Evolutionary conservation across 2,888 invertebrate species (phyloP), one percentile per base, ranked within the genome.

Genomic region (Strigamia maritima): DNA sequence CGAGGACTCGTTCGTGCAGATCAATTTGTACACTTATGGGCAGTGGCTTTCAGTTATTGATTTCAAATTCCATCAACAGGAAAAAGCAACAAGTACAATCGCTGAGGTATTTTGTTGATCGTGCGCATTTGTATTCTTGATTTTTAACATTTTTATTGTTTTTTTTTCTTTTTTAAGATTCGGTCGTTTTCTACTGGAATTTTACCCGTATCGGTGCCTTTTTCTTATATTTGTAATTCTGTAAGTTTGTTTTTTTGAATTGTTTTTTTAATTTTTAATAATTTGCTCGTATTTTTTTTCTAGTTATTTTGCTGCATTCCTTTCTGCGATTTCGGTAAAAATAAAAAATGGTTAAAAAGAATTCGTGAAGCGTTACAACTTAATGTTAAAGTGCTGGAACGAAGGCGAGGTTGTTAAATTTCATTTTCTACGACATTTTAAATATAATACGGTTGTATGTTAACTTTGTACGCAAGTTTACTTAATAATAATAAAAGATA

Each of bases 291-390:
- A 22, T 19, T 65, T 65, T 65, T 22, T n/a, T 65, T 65, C 14
- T n/a, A 70, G 70, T n/a, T 70, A 70, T 70, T 2, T 28, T 70
- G 70, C 70, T 70, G 24, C 70, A 70, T 70, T 70, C 70, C 70
- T 0, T 70, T 70, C n/a, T 70, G 28, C 14, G 70, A 70, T 70
- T 70, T 70, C 16, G 70, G 70, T 6, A 70, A 70, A 26, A 70
- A 70, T 14, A 70, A 70, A 10, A 70, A 26, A 28, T 70, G 70
- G 70, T 26, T 70, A 7, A 70, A 70, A 70, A 70, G 7, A 28
- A 70, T 70, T 10, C 26, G 70, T 4, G 70, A 70, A 70, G 70
- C 70, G 2, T 70, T 70, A n/a, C 28, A 26, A 4, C 28, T 70
- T 28, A 70, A 70, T 70, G 70, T 70, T 14, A 70, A 70, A 70